Percentiles rank a stretch among this genome's conserved stretches.
These are phyloP conservation scores for Schizothorax lantsangensis DNA, from an alignment of 2,797 vertebrate species.

Conservation along the genomic window DNA sequence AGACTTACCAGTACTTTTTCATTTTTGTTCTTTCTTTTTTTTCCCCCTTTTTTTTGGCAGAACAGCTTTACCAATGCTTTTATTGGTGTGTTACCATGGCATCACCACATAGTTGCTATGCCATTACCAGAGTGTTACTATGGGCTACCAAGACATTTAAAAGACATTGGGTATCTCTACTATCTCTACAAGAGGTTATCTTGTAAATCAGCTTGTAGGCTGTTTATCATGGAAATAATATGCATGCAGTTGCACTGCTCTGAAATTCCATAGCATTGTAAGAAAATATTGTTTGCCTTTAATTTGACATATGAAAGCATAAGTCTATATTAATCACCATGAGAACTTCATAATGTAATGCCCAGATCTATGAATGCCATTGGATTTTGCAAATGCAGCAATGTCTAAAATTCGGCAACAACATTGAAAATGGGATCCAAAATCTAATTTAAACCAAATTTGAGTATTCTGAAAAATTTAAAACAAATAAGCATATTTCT, in stretches of 20 bases:
- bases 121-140: conserved; percentile 34
- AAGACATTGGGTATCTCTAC: not conserved
- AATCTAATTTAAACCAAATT: not conserved
- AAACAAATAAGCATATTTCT: not conserved
- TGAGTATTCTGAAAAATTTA: not conserved
- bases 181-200: too few species aligned
- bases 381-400: not conserved
- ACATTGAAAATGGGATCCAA: not conserved
- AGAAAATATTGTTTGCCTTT: conserved; percentile 8
- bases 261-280: not conserved
- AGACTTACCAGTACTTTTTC: conserved; percentile 8
- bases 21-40: not conserved
- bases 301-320: not conserved
- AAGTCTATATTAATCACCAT: not conserved
- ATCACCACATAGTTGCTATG: conserved; percentile 48
- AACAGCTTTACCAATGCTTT: conserved; percentile 13
- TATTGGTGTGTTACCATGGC: conserved; percentile 29
- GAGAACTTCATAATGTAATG: not conserved
- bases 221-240: conserved; percentile 14
- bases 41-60: not conserved
- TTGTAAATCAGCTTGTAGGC: not conserved
- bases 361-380: not conserved
- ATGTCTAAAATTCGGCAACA: not conserved
- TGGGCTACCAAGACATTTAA: conserved; percentile 4
- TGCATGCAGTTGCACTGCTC: not conserved